These are phyloP conservation scores for Amphipoea oculea DNA, from an alignment of 2,888 invertebrate genomes.

Conservation along the genomic window DNA sequence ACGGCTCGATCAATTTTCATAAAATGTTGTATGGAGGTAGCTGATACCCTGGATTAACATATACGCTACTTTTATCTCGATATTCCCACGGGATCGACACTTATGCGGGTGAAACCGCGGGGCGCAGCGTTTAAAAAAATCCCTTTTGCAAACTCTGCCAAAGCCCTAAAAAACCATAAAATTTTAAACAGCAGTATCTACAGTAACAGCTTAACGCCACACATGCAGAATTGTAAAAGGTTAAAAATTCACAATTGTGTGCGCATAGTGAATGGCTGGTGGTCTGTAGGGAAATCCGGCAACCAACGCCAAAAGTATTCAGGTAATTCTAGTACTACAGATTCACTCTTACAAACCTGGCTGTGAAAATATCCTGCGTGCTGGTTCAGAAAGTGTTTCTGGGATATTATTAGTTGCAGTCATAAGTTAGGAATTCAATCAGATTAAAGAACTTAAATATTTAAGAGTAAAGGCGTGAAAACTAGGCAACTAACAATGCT, in stretches of 20 bases:
- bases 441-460: no score
- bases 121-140: no score
- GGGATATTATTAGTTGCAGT: not conserved
- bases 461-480: not conserved
- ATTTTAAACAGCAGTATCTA: conserved; percentile 4
- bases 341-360: conserved; percentile 4
- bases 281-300: conserved; percentile 50
- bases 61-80: no score
- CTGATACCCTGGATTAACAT: no score
- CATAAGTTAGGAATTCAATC: not conserved
- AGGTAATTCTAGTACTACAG: conserved; percentile 14
- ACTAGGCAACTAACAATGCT: not conserved
- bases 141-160: not conserved
- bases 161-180: conserved; percentile 5
- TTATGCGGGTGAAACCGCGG: no score
- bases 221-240: conserved; percentile 25
- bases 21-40: no score
- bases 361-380: not conserved
- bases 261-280: conserved; percentile 34
- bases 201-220: conserved; percentile 17
- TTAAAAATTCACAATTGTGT: conserved; percentile 50
- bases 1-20: no score
- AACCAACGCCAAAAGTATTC: conserved; percentile 8
- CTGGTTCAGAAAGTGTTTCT: not conserved
- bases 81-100: no score